A percentile compares a stretch with the other conserved stretches of the same genome.
These are phyloP conservation scores for Cygnus olor DNA, from an alignment of 2,797 vertebrate genomes.

Conservation along the genomic window DNA sequence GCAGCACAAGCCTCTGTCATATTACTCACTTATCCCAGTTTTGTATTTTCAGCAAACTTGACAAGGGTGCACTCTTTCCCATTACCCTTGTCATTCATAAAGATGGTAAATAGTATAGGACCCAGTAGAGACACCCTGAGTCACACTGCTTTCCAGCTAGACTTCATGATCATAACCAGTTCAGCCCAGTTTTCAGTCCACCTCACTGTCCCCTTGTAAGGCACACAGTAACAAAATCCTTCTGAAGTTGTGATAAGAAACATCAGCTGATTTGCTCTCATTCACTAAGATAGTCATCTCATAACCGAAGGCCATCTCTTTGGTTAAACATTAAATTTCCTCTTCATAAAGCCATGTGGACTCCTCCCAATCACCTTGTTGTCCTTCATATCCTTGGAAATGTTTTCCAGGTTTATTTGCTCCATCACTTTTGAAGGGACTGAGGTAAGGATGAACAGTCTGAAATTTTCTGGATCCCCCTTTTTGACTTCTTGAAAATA, in stretches of 20 bases:
- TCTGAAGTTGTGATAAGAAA: background rate
- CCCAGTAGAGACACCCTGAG: background rate
- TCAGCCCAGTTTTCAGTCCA: background rate
- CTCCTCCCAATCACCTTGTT: background rate
- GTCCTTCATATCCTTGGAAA: background rate
- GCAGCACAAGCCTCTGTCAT: background rate
- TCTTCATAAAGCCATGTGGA: background rate
- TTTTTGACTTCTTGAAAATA: background rate
- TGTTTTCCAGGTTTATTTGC: background rate
- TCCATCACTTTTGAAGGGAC: background rate
- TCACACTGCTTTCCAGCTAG: background rate
- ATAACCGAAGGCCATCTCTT: fast-evolving
- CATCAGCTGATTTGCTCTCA: background rate
- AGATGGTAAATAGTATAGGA: background rate
- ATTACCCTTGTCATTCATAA: background rate
- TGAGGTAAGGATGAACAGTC: background rate
- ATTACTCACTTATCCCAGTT: background rate
- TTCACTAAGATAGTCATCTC: background rate
- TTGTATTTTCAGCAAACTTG: background rate
- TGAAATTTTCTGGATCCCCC: background rate
- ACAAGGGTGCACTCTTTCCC: background rate
- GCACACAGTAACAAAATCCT: background rate
- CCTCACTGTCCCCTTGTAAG: background rate
- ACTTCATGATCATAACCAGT: background rate
- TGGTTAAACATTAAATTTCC: background rate